Percentiles rank a stretch among this genome's conserved stretches.
phyloP scores from a whole-genome alignment of 2,888 invertebrate genomes.

The Thecophora atra region DNA sequence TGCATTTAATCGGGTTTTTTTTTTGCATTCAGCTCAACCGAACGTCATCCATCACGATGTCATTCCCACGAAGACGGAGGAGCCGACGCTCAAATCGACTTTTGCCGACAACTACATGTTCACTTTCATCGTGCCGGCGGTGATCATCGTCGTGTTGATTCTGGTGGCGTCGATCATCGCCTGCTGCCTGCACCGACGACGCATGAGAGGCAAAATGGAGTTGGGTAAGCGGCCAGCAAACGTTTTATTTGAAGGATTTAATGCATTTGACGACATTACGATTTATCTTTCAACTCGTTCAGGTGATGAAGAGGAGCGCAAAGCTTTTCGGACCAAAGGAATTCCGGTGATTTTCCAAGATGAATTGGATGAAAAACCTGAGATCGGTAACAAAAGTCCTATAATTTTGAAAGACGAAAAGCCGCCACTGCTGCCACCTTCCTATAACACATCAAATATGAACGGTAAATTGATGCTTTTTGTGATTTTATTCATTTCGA shows the following conservation, averaged over 20 bases:
- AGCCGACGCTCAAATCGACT: constrained; percentile 63
- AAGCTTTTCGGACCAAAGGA: constrained; percentile 82
- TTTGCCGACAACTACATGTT: constrained; percentile 75
- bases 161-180: constrained; percentile 87
- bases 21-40: constrained; percentile 48
- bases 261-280: too few species aligned
- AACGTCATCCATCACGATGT: constrained; percentile 58
- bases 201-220: constrained; percentile 86
- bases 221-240: constrained; percentile 66
- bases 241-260: not conserved
- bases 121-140: constrained; percentile 89
- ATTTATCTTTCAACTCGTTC: constrained; percentile 42
- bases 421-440: constrained; percentile 87
- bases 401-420: constrained; percentile 95
- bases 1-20: not conserved
- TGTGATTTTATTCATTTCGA: not conserved
- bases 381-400: constrained; percentile 89
- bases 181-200: constrained; percentile 84
- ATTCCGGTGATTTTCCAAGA: constrained; percentile 98
- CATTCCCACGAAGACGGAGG: constrained; percentile 59
- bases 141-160: constrained; percentile 88
- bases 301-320: constrained; percentile 82
- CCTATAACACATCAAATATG: constrained; percentile 65
- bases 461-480: constrained; percentile 54
- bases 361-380: constrained; percentile 92